Percentiles rank a stretch among this genome's conserved stretches.
These are phyloP conservation scores for Tenthredo livida DNA, from an alignment of 2,888 invertebrate species.

Conservation along the genomic window DNA sequence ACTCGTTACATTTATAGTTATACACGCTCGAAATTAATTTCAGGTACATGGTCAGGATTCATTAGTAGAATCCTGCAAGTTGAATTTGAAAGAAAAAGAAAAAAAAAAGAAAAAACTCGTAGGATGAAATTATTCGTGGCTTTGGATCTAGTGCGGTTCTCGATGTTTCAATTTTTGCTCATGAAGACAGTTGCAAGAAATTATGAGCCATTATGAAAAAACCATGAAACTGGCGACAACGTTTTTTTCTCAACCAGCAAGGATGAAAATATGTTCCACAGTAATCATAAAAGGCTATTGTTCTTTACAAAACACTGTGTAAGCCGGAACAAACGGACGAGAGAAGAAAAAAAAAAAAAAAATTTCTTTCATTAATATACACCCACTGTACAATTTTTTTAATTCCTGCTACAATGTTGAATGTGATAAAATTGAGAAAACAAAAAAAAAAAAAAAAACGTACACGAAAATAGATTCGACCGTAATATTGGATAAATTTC, in stretches of 20 bases:
- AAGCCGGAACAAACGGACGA: not conserved
- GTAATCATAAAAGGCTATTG: not conserved
- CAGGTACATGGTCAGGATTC: not conserved
- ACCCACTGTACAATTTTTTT: not conserved
- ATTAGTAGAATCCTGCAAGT: not conserved
- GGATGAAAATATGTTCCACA: not conserved
- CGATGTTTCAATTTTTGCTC: not conserved
- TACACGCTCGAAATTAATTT: too few relatives aligned
- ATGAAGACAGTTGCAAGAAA: too few relatives aligned
- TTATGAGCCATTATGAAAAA: not conserved
- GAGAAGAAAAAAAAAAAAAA: too few relatives aligned
- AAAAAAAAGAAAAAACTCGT: not conserved
- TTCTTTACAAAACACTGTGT: not conserved
- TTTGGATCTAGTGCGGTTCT: too few relatives aligned
- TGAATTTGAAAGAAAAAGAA: not conserved
- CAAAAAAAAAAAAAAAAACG: not conserved
- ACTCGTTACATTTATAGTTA: too few relatives aligned
- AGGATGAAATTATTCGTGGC: too few relatives aligned
- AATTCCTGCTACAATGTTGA: not conserved
- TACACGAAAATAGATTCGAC: not conserved
- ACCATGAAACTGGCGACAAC: not conserved
- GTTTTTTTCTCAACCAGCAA: not conserved
- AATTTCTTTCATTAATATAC: not conserved
- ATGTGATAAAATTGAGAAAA: too few relatives aligned
- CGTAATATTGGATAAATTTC: not conserved